Evolutionary conservation across 2,888 invertebrate genomes (phyloP).

Genomic region (Nudaria mundana): DNA sequence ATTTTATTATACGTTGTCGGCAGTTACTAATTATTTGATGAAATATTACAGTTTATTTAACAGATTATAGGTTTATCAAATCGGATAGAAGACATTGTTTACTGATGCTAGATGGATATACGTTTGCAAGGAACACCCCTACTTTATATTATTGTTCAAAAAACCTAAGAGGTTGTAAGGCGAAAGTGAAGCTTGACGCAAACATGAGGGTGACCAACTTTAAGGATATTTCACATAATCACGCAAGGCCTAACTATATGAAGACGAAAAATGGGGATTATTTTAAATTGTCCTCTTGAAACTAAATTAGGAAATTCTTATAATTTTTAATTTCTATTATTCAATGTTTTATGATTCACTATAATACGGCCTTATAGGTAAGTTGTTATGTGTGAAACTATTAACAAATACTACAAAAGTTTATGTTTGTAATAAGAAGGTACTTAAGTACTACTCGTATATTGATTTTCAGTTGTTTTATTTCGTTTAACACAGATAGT

Average conservation of each 20-base stretch:
- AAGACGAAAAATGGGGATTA: constrained; percentile 4
- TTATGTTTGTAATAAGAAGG: no score
- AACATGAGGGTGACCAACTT: constrained; percentile 2
- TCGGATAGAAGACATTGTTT: constrained; percentile 2
- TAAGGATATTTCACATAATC: constrained; percentile 2
- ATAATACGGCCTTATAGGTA: no score
- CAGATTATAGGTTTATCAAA: constrained; percentile 5
- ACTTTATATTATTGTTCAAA: constrained; percentile 42
- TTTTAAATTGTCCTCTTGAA: not conserved
- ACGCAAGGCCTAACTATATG: constrained; percentile 1
- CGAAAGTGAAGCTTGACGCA: constrained; percentile 27
- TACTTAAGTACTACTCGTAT: no score
- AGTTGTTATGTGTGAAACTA: no score
- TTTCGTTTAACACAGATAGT: no score
- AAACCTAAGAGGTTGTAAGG: constrained; percentile 41
- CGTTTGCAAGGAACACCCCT: constrained; percentile 12
- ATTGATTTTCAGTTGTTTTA: no score
- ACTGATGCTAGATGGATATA: constrained; percentile 18
- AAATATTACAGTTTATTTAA: no score
- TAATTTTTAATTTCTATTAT: not conserved
- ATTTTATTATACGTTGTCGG: no score
- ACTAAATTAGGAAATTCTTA: not conserved
- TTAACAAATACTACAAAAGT: no score
- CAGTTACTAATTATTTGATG: no score
- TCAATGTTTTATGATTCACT: no score